phyloP scores from a whole-genome alignment of 2,113 vertebrate species.

The Murina feae region DNA sequence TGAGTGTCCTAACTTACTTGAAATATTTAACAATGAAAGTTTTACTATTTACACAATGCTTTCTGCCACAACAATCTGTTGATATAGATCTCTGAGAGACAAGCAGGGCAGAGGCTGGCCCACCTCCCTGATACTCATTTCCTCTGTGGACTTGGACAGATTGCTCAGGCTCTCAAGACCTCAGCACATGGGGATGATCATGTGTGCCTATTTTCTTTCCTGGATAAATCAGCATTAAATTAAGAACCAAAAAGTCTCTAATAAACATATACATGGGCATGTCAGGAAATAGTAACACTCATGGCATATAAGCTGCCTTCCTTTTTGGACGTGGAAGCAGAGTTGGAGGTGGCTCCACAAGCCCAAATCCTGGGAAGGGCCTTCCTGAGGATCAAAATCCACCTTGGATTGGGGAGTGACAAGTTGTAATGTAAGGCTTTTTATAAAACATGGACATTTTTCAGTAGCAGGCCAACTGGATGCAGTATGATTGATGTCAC shows the following conservation, averaged over 20 bases:
- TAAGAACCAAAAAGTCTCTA: neutral
- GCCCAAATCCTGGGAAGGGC: neutral
- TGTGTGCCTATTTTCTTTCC: neutral
- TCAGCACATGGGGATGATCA: neutral
- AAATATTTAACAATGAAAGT: neutral
- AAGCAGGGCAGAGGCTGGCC: neutral
- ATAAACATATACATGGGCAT: neutral
- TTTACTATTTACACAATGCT: neutral
- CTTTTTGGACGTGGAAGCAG: rapidly evolving
- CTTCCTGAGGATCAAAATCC: neutral
- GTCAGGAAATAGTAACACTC: neutral
- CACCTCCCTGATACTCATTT: rapidly evolving
- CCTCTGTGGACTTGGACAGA: neutral
- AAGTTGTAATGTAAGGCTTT: neutral
- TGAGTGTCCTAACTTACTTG: neutral
- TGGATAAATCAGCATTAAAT: neutral
- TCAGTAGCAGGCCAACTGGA: neutral
- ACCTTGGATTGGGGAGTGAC: neutral
- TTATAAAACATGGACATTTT: neutral
- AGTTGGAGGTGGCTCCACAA: neutral
- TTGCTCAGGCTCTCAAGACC: neutral
- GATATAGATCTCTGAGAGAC: neutral
- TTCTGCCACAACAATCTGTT: neutral
- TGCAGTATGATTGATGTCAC: neutral
- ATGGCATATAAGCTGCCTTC: neutral